Conservation (phyloP, 2,113 vertebrate species). For the Hyperoodon ampullatus region DNA sequence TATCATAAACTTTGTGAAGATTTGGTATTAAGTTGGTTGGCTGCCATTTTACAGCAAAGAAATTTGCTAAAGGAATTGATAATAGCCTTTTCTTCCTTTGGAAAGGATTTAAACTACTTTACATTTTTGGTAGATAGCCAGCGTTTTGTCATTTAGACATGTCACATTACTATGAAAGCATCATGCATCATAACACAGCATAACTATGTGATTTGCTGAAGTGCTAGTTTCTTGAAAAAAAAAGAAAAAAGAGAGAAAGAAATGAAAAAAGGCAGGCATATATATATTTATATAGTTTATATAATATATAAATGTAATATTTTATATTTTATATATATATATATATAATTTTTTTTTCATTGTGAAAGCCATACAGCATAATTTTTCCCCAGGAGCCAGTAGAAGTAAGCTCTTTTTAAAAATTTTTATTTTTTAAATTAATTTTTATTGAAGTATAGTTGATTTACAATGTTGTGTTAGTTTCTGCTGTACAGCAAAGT, state of each 20-base stretch:
- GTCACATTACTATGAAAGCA: constrained; percentile 80
- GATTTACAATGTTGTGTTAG: too few species aligned
- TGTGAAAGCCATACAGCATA: not conserved
- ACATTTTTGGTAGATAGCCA: constrained; percentile 82
- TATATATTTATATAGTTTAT: not conserved
- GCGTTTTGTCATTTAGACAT: constrained; percentile 80
- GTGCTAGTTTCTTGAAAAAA: constrained; percentile 56
- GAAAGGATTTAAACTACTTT: constrained; percentile 64
- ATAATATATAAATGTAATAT: not conserved
- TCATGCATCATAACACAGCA: constrained; percentile 79
- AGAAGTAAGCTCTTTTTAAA: not conserved
- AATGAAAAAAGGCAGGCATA: not conserved
- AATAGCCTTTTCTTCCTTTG: constrained; percentile 45
- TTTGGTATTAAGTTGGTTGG: constrained; percentile 72
- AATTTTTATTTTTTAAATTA: too few species aligned
- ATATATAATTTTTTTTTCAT: not conserved
- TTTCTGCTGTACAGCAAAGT: too few species aligned
- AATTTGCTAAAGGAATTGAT: constrained; percentile 70
- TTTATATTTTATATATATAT: not conserved
- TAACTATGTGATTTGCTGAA: constrained; percentile 82
- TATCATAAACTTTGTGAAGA: constrained; percentile 66
- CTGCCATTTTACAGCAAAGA: constrained; percentile 69
- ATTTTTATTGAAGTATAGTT: too few species aligned
- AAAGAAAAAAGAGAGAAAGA: not conserved
- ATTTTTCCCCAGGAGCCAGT: not conserved